Evolutionary conservation across 2,113 vertebrate genomes (phyloP).

Genomic region (Peromyscus maniculatus): DNA sequence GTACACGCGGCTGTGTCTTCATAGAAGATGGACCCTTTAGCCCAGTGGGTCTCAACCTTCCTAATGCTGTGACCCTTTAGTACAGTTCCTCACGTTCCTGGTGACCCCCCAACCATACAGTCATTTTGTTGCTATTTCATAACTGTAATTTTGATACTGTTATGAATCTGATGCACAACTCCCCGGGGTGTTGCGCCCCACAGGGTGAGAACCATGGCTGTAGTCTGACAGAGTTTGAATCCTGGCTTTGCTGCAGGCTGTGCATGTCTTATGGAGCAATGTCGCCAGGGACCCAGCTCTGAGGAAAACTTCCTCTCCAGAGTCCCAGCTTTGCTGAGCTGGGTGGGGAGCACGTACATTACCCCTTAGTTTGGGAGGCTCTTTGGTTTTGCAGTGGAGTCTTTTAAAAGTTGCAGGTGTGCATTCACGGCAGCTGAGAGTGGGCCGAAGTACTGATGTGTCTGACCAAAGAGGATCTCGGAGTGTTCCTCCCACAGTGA

Average conservation of each 20-base stretch:
- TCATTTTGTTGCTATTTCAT: not conserved
- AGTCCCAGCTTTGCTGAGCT: not conserved
- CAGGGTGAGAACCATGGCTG: not conserved
- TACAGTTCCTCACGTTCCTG: not conserved
- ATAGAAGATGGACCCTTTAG: not conserved
- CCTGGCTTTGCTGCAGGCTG: not conserved
- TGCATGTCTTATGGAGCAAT: not conserved
- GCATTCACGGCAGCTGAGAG: not conserved
- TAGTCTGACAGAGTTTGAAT: not conserved
- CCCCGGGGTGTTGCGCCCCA: not conserved
- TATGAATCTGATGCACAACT: not conserved
- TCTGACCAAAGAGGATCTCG: not conserved
- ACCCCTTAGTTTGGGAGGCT: not conserved
- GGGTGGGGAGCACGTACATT: not conserved
- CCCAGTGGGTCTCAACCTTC: not conserved
- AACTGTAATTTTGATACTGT: not conserved
- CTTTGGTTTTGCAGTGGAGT: not conserved
- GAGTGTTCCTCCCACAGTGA: not conserved
- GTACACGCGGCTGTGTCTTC: not conserved
- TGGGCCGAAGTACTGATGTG: not conserved
- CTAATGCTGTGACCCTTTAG: not conserved
- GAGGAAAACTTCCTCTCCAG: not conserved
- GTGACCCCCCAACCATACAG: not conserved
- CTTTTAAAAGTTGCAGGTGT: not conserved
- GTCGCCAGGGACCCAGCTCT: not conserved